phyloP scores from a whole-genome alignment of 2,113 vertebrate genomes.

The Percina caprodes region DNA sequence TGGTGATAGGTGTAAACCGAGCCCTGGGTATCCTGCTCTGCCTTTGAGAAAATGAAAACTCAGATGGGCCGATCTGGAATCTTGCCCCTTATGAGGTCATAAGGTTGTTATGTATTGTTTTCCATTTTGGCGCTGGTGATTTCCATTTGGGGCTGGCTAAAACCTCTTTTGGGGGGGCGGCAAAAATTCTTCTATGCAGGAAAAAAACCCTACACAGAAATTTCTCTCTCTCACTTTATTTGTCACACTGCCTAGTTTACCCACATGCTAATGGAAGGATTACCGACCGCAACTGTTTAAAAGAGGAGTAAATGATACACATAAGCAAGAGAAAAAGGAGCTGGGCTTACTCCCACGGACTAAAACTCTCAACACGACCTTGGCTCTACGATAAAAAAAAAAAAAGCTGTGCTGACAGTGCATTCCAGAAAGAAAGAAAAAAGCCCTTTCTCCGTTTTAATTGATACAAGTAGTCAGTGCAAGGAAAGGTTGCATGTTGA shows the following conservation, averaged over 20 bases:
- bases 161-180: too few species aligned
- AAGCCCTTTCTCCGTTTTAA: background rate
- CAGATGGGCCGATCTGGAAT: too few species aligned
- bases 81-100: too few species aligned
- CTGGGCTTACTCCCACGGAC: background rate
- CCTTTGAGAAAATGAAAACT: too few species aligned
- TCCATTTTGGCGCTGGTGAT: too few species aligned
- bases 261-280: background rate
- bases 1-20: too few species aligned
- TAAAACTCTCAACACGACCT: conserved; percentile 6
- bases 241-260: conserved; percentile 1
- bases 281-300: background rate
- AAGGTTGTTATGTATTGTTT: too few species aligned
- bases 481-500: conserved; percentile 6
- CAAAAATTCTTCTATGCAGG: too few species aligned
- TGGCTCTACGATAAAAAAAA: conserved; percentile 20
- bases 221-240: background rate
- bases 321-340: background rate
- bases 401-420: conserved; percentile 10
- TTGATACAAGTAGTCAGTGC: background rate
- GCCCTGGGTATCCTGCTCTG: too few species aligned
- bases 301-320: background rate
- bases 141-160: too few species aligned
- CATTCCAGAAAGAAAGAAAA: background rate
- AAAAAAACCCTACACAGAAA: background rate